Conservation (phyloP, 2,888 invertebrate genomes). For the Gymnocheta viridis region DNA sequence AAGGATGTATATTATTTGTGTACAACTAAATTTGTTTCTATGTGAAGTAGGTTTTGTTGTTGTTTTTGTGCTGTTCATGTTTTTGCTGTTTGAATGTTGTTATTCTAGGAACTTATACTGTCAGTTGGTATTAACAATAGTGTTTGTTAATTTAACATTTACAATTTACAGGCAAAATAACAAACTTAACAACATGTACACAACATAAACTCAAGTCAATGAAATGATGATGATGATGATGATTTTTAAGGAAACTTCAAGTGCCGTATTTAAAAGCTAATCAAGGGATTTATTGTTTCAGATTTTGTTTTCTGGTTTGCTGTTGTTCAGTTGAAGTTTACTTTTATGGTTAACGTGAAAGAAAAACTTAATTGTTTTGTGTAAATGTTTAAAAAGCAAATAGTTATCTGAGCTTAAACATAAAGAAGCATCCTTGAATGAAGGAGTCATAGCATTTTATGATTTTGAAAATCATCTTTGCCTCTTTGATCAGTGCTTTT, state of each 20-base stretch:
- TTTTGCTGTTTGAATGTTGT: slow-evolving; percentile 19
- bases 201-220: not conserved
- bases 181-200: slow-evolving; percentile 31
- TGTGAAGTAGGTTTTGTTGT: not conserved
- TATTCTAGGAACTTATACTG: slow-evolving; percentile 60
- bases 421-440: not conserved
- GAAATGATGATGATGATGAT: slow-evolving; percentile 38
- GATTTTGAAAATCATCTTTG: no score
- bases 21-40: not conserved
- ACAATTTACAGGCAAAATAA: slow-evolving; percentile 56
- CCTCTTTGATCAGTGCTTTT: no score
- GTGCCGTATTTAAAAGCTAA: slow-evolving; percentile 58
- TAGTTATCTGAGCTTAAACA: not conserved
- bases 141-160: slow-evolving; percentile 69
- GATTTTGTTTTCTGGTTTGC: not conserved
- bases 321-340: slow-evolving; percentile 19
- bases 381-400: not conserved
- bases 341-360: slow-evolving; percentile 6
- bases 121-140: slow-evolving; percentile 64
- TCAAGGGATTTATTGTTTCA: slow-evolving; percentile 64
- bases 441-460: not conserved
- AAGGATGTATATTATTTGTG: not conserved
- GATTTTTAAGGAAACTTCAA: slow-evolving; percentile 44
- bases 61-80: slow-evolving; percentile 7
- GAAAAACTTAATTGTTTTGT: slow-evolving; percentile 16